phyloP scores from a whole-genome alignment of 2,888 invertebrate species.

The Andrena chrysosceles region DNA sequence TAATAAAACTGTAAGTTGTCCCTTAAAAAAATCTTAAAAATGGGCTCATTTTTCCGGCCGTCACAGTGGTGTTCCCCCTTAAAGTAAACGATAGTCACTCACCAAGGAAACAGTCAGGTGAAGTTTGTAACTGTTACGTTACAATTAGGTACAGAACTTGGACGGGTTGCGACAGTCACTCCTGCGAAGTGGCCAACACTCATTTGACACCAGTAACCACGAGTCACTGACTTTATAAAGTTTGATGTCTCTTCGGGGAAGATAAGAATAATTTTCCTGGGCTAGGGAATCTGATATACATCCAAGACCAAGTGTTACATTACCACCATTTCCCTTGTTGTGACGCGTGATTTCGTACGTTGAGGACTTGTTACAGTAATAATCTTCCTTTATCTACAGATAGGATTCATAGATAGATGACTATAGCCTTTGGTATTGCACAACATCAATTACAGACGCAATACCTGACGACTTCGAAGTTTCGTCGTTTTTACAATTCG shows the following conservation, averaged over 20 bases:
- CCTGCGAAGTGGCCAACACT: too few species aligned
- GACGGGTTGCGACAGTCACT: not conserved
- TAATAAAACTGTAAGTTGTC: too few species aligned
- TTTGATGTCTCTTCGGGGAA: not conserved
- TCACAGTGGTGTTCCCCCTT: too few species aligned
- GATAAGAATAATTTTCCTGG: constrained; percentile 14
- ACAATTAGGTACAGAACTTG: too few species aligned
- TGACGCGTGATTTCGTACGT: not conserved
- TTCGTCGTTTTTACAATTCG: not conserved
- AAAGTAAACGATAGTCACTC: too few species aligned
- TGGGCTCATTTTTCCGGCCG: too few species aligned
- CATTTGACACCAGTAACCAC: not conserved
- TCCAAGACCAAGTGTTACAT: not conserved
- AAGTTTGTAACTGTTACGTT: too few species aligned
- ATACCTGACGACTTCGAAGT: not conserved
- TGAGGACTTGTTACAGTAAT: not conserved
- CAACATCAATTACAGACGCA: not conserved
- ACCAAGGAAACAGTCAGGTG: too few species aligned
- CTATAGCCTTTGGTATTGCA: not conserved
- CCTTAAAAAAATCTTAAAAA: too few species aligned
- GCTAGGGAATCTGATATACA: not conserved
- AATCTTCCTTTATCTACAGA: constrained; percentile 16
- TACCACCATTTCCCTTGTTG: not conserved
- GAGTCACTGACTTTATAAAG: constrained; percentile 13
- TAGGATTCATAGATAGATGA: constrained; percentile 1